A percentile compares a stretch with the other conserved stretches of the same genome.
These are phyloP conservation scores for Cynopterus brachyotis DNA, from an alignment of 2,113 vertebrate species.

Conservation along the genomic window DNA sequence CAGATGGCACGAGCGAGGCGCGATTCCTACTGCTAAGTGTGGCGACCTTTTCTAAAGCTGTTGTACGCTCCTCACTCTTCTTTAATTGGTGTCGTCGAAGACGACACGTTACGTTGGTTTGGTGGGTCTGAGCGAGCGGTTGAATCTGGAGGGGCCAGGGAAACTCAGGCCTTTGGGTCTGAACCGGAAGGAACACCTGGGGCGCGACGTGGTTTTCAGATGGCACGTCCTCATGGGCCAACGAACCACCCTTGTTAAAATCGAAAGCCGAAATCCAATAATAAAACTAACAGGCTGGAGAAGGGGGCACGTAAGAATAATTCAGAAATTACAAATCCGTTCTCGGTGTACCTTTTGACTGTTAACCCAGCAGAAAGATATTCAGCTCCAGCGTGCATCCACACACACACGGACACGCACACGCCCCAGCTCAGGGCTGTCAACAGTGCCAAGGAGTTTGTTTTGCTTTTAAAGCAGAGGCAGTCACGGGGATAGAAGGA, in stretches of 20 bases:
- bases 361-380: not conserved
- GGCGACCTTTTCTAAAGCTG: slow-evolving; percentile 57
- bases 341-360: not conserved
- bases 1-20: not conserved
- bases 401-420: not conserved
- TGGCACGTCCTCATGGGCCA: not conserved
- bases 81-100: slow-evolving; percentile 24
- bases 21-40: slow-evolving; percentile 36
- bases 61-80: slow-evolving; percentile 42
- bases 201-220: not conserved
- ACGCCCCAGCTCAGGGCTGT: not conserved
- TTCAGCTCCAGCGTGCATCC: not conserved
- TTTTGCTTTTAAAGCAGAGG: not conserved
- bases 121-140: fast-evolving
- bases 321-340: not conserved
- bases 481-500: not conserved
- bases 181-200: not conserved
- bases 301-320: not conserved
- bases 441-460: not conserved
- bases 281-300: not conserved
- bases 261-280: not conserved
- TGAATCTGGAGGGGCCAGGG: not conserved
- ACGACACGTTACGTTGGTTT: fast-evolving
- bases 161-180: not conserved
- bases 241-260: not conserved